Base-by-base conservation (phyloP, 2,888 invertebrate genomes). In the Pachycephus smyrnensis region DNA sequence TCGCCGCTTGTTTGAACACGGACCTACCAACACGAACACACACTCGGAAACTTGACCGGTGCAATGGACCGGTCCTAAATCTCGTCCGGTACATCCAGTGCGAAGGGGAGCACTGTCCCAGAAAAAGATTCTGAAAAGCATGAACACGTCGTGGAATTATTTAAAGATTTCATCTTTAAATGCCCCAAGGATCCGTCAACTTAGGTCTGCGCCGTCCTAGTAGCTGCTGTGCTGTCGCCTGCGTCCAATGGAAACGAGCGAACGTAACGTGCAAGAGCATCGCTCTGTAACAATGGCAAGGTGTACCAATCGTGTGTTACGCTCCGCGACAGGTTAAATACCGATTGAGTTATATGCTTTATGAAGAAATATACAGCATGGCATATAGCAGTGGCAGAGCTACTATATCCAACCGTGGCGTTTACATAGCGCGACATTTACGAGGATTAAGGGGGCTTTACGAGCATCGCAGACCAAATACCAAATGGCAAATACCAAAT, bases 401-500 rank as follows among this genome's bases (percentile, higher is more conserved):
- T 31, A 11, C 23, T n/a, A 36, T 31, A 68, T 75, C 37, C 33
- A 73, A 31, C n/a, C 37, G 68, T 36, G 74, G 23, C 30, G 68
- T n/a, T 55, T 40, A 76, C 40, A 40, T 1, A n/a, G 71, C 33
- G 31, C 71, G 68, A 69, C 68, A 36, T 15, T 73, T 31, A 73
- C 30, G 68, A 32, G 12, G 36, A 30, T 12, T 78, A 68, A 55
- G 74, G 75, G 32, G 73, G 75, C 71, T 82, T 82, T 80, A 83
- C 79, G 82, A 81, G 77, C 80, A 33, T 76, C 76, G 82, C 80
- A 82, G 81, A 81, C 83, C 80, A 84, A 82, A 82, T 82, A 82
- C 78, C 78, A 75, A 15, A 36, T 9, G 71, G 32, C 23, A 55
- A 55, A 55, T 55, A 55, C 23, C 55, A 23, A 55, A 55, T 55